A percentile compares a stretch with the other conserved stretches of the same genome.
phyloP scores from a whole-genome alignment of 2,888 invertebrate genomes.

The Macrosiphum euphorbiae region DNA sequence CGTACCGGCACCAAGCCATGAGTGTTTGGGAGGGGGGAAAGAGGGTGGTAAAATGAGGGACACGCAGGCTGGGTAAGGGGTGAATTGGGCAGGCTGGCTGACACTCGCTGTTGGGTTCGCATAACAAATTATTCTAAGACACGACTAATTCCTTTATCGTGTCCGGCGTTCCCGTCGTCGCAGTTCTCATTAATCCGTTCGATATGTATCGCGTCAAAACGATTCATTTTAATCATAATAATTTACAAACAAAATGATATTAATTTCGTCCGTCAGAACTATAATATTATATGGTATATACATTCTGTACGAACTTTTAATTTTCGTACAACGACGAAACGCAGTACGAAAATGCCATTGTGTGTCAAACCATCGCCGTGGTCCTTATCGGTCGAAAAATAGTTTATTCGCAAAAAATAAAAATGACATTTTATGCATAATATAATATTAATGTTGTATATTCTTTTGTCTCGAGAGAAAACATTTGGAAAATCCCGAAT shows the following conservation, averaged over 20 bases:
- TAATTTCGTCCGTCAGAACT: not conserved
- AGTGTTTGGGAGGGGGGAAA: not conserved
- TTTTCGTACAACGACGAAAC: not conserved
- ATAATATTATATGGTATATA: not conserved
- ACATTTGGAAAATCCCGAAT: not conserved
- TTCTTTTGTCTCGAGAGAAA: slow-evolving; percentile 30
- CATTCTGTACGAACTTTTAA: not conserved
- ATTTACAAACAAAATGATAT: not conserved
- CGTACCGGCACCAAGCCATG: not conserved
- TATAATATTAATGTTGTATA: slow-evolving; percentile 14
- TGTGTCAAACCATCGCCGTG: not conserved
- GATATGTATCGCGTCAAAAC: slow-evolving; percentile 27
- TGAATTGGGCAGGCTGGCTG: not conserved
- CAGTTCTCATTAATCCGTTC: slow-evolving; percentile 48
- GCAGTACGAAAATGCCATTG: not conserved
- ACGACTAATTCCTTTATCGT: slow-evolving; percentile 62
- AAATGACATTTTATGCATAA: not conserved
- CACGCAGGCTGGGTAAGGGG: not conserved
- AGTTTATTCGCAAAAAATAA: not conserved
- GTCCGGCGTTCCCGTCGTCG: slow-evolving; percentile 52
- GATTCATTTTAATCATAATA: slow-evolving; percentile 37
- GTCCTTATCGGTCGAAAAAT: not conserved
- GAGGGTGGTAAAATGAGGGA: not conserved
- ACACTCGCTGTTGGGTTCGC: slow-evolving; percentile 52
- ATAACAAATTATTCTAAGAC: slow-evolving; percentile 62